Percentiles rank a stretch among this genome's conserved stretches.
Evolutionary conservation across 1,140 invertebrate genomes (phyloP).

Genomic region (Drosophila funebris): DNA sequence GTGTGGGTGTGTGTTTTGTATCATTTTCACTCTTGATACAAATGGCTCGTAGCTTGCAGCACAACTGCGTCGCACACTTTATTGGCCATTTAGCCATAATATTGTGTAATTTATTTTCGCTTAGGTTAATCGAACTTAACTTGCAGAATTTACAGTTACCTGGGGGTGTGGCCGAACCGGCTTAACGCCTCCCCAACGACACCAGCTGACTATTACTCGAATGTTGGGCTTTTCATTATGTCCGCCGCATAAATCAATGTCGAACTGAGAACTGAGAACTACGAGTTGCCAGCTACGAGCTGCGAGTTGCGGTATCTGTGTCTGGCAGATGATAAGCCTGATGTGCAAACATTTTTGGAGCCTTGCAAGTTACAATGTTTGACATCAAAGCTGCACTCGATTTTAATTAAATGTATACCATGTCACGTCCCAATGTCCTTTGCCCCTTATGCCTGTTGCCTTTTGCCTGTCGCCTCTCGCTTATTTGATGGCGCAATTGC

Average conservation of each 20-base stretch:
- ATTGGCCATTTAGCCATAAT: slow-evolving; percentile 62
- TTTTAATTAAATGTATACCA: slow-evolving; percentile 74
- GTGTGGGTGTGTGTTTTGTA: not conserved
- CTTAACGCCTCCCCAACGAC: not conserved
- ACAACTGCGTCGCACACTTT: slow-evolving; percentile 45
- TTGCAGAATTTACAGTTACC: slow-evolving; percentile 30
- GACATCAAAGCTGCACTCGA: slow-evolving; percentile 67
- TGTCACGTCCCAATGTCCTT: slow-evolving; percentile 2
- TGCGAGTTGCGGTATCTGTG: slow-evolving; percentile 2
- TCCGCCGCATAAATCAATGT: slow-evolving; percentile 43
- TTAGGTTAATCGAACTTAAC: slow-evolving; percentile 71
- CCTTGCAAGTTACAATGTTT: slow-evolving; percentile 14
- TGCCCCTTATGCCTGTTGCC: not conserved
- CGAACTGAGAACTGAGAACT: slow-evolving; percentile 10
- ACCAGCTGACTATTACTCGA: not conserved
- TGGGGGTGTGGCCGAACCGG: not conserved
- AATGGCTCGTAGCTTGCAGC: slow-evolving; percentile 20
- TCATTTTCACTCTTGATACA: slow-evolving; percentile 6
- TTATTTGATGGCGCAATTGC: slow-evolving; percentile 69
- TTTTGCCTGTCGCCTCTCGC: not conserved
- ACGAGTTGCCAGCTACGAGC: not conserved
- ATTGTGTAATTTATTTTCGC: slow-evolving; percentile 80
- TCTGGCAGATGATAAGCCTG: slow-evolving; percentile 26
- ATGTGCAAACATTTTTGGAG: slow-evolving; percentile 38
- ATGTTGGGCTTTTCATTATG: slow-evolving; percentile 24